These are phyloP conservation scores for Leuctra nigra DNA, from an alignment of 2,888 invertebrate genomes.

Conservation along the genomic window DNA sequence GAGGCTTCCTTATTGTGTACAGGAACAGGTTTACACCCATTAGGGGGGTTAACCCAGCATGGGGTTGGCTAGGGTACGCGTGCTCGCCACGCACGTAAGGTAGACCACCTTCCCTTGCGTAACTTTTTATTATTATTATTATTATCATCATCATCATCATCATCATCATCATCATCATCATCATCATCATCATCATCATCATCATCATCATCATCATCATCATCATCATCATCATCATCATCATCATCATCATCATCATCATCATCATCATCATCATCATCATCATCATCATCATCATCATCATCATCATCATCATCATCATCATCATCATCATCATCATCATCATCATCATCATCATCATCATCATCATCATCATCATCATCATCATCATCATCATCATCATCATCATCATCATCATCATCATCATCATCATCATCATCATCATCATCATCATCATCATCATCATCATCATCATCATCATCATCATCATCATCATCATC, in stretches of 20 bases:
- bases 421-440: not conserved
- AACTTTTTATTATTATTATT: no score
- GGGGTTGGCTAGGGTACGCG: no score
- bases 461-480: constrained; percentile 9
- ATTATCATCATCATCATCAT: not conserved
- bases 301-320: not conserved
- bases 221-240: not conserved
- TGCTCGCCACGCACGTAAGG: no score
- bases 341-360: constrained; percentile 4
- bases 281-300: not conserved
- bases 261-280: not conserved
- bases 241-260: not conserved
- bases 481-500: not conserved
- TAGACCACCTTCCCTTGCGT: no score
- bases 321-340: constrained; percentile 3
- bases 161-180: constrained; percentile 2
- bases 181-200: constrained; percentile 1
- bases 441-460: constrained; percentile 11
- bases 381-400: not conserved
- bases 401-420: not conserved
- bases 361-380: not conserved
- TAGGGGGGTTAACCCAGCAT: no score
- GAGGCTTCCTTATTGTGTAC: no score
- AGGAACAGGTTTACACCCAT: no score
- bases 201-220: not conserved